phyloP scores from a whole-genome alignment of 2,113 vertebrate species.

The Nerophis lumbriciformis region DNA sequence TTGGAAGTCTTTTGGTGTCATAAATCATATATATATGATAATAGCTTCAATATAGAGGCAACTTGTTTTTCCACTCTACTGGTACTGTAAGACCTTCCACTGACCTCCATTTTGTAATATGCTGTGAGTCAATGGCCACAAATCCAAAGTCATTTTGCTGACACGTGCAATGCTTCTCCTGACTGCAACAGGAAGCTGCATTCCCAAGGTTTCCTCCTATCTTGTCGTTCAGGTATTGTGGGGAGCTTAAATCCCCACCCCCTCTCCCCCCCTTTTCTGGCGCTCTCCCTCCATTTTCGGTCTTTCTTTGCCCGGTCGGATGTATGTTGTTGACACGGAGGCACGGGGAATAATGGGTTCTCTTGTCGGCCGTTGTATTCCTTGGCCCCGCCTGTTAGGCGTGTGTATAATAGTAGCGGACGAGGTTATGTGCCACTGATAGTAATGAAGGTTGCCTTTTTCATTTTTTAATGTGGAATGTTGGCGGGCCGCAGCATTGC shows the following conservation, averaged over 20 bases:
- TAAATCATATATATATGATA: no score
- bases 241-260: constrained; percentile 53
- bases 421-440: constrained; percentile 69
- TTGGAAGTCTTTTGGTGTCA: no score
- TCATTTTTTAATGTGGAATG: constrained; percentile 74
- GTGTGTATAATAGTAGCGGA: constrained; percentile 61
- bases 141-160: constrained; percentile 27
- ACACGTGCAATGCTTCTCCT: constrained; percentile 18
- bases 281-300: constrained; percentile 28
- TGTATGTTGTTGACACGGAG: constrained; percentile 66
- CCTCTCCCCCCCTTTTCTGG: constrained; percentile 39
- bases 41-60: no score
- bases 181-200: constrained; percentile 33
- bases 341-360: constrained; percentile 70
- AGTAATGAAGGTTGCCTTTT: constrained; percentile 74
- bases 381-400: constrained; percentile 61
- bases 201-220: constrained; percentile 51
- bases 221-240: constrained; percentile 59
- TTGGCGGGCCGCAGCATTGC: constrained; percentile 68
- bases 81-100: background rate
- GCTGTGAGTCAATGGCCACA: background rate
- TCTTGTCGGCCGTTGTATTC: constrained; percentile 67
- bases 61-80: no score
- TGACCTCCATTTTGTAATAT: constrained; percentile 33
- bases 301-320: constrained; percentile 53